Evolutionary conservation across 2,888 invertebrate genomes (phyloP).

Genomic region (Thereva nobilitata): DNA sequence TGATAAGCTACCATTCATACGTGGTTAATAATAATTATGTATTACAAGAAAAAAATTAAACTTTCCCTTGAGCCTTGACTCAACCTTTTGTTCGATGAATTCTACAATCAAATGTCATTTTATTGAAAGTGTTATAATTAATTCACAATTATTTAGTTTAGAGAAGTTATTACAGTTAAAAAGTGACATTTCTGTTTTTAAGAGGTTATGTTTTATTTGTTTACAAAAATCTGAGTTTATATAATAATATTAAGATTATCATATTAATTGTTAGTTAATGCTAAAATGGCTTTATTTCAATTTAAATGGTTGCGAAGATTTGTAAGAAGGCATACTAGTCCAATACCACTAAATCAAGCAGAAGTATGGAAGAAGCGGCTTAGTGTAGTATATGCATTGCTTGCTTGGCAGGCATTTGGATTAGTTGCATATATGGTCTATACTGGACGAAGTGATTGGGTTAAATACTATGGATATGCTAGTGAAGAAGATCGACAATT

Average conservation of each 20-base stretch:
- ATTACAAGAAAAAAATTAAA: conserved; percentile 4
- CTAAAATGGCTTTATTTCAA: conserved; percentile 56
- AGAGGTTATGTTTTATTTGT: too few species aligned
- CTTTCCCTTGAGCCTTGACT: neutral
- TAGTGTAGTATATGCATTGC: conserved; percentile 66
- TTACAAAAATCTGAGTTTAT: neutral
- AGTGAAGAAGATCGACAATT: conserved; percentile 54
- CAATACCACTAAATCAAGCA: conserved; percentile 62
- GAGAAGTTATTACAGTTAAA: too few species aligned
- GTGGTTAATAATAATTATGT: neutral
- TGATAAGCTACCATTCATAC: conserved; percentile 23
- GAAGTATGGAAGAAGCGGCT: conserved; percentile 65
- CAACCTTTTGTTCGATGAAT: too few species aligned
- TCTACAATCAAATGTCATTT: too few species aligned
- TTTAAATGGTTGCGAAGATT: conserved; percentile 61
- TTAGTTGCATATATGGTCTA: conserved; percentile 64
- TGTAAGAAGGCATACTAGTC: conserved; percentile 60
- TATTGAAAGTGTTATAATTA: too few species aligned
- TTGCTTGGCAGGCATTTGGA: conserved; percentile 75
- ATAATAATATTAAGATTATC: neutral
- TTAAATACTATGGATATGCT: conserved; percentile 66
- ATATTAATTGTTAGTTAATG: neutral
- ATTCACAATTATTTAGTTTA: too few species aligned
- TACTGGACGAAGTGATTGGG: conserved; percentile 70
- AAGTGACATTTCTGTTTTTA: too few species aligned